Base-by-base conservation (phyloP, 2,888 invertebrate species). In the Junonia oenone region DNA sequence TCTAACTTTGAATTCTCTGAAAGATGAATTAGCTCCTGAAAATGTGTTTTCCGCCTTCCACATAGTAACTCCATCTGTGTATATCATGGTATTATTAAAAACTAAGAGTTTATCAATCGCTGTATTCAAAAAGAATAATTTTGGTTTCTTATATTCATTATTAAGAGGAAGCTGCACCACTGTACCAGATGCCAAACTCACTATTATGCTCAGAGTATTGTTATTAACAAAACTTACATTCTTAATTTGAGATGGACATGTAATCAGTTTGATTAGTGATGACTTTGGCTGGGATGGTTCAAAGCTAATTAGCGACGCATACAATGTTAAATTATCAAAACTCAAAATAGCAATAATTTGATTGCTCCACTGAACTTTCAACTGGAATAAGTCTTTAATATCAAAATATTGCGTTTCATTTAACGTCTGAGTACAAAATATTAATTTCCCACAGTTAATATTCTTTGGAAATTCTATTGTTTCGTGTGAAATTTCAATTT, bases 61-160 rank as follows among this genome's bases (percentile, higher is more conserved):
- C 74, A 87, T 69, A 13, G 76, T 70, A 1, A 55, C 54, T 1
- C 83, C 82, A 69, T 89, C 87, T 4, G 86, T 75, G 55, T 85
- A 89, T 46, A 86, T 51, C 5, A 85, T 19, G 19, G 55, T 53
- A 27, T 82, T 66, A 45, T 79, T 73, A 1, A 61, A 35, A 0
- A 61, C 17, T 0, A 68, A 6, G 56, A 76, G 69, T 68, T 81
- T 87, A 43, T 73, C 58, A 38, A 88, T 66, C 5, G 81, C 72
- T 27, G 67, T 75, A 52, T 88, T 89, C 22, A 89, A 70, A 68
- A 88, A 80, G 3, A 78, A 63, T 4, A 77, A 61, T 6, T 71
- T 50, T 3, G 73, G 68, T 19, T 56, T 55, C 15, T 58, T 63
- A 15, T 55, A 27, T 3, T 53, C 45, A 22, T 73, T 59, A 15